Evolutionary conservation across 2,888 invertebrate genomes (phyloP).

Genomic region (Eretmocerus hayati): DNA sequence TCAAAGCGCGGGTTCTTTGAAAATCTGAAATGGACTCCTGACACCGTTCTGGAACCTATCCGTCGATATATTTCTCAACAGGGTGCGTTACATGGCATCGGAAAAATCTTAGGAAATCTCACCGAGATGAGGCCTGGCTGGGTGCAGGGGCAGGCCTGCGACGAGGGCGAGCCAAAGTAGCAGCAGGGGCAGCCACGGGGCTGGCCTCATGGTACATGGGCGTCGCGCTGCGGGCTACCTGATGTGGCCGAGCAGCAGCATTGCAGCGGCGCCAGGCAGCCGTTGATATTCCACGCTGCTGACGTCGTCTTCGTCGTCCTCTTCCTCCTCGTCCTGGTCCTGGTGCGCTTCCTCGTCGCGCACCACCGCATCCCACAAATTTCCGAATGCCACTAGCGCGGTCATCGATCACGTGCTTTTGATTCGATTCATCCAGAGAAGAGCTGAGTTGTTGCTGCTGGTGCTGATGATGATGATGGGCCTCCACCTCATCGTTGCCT

Average conservation of each 20-base stretch:
- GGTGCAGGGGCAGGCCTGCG: slow-evolving; percentile 37
- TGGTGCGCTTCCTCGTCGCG: not conserved
- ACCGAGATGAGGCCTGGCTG: slow-evolving; percentile 36
- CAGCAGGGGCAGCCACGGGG: slow-evolving; percentile 25
- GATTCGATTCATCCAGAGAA: too few relatives aligned
- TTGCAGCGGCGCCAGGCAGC: slow-evolving; percentile 3
- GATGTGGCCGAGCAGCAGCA: slow-evolving; percentile 7
- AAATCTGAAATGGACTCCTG: too few relatives aligned
- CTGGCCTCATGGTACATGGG: slow-evolving; percentile 27
- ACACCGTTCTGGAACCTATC: too few relatives aligned
- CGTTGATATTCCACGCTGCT: not conserved
- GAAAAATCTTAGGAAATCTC: too few relatives aligned
- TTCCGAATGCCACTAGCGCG: too few relatives aligned
- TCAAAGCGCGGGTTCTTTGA: too few relatives aligned
- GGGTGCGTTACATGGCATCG: too few relatives aligned
- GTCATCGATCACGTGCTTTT: too few relatives aligned
- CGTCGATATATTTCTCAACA: too few relatives aligned
- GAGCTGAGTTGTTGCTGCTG: too few relatives aligned
- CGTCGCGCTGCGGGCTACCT: slow-evolving; percentile 15
- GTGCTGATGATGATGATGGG: not conserved
- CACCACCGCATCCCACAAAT: not conserved
- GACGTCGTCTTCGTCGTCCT: slow-evolving; percentile 4
- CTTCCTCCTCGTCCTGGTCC: not conserved
- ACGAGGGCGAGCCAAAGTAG: slow-evolving; percentile 27
- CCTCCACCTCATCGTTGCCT: not conserved